Base-by-base conservation (phyloP, 2,888 invertebrate species). In the Papilio protenor region DNA sequence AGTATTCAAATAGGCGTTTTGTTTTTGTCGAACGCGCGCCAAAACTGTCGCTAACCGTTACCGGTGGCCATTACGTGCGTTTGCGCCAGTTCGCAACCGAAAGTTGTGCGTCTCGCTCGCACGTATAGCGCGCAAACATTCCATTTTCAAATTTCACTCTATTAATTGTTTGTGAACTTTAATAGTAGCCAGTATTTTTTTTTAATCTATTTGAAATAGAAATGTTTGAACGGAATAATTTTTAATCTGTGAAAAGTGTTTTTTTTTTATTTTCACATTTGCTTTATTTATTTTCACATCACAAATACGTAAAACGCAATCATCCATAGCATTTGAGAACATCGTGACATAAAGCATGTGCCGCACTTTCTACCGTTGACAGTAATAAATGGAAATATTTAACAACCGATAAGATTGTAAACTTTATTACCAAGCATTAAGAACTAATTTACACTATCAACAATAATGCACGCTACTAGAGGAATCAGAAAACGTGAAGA, bases 91-190 rank as follows among this genome's bases (percentile, higher is more conserved):
- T 40, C 18, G 21, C 71, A 83, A 79, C 79, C 85, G 83, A 81
- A 80, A 80, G 84, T 87, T 85, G 83, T 89, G 87, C 88, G 85
- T 90, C 90, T 89, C 90, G 85, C 91, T 91, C 89, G 88, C 90
- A 89, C 90, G 83, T 79, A 83, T 77, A 77, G 81, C 69, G 78
- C 71, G 78, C 79, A 77, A 79, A 77, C 77, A 77, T 75, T 61
- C 55, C 73, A 73, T 76, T 78, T 76, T 57, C 52, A 52, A 75
- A 47, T 59, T 55, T 40, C 49, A 76, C 10, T 52, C n/a, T 76
- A 45, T 69, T n/a, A 49, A 45, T 14, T 21, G 8, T 23, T 59
- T 59, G 11, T 59, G 57, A 1, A 57, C 2, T 57, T 33, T 23
- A 59, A 6, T 21, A 23, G 57, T 59, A 2, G 57, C 57, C 23